phyloP scores from a whole-genome alignment of 2,113 vertebrate species.

The Macroglossus sobrinus region DNA sequence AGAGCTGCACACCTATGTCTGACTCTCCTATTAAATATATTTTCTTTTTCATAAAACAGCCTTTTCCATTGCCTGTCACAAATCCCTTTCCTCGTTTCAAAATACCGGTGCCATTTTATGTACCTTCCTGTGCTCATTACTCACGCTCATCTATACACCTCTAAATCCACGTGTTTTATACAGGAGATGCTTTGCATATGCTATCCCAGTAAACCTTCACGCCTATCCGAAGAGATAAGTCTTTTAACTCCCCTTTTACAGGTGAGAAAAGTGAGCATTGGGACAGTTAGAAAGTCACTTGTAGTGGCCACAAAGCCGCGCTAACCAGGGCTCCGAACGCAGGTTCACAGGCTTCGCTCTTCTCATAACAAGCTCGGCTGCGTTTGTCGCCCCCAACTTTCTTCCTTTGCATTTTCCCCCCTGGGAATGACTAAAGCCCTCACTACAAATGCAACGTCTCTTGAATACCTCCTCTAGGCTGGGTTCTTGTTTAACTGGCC shows the following conservation, averaged over 20 bases:
- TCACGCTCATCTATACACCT: not conserved
- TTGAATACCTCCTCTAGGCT: not conserved
- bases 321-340: not conserved
- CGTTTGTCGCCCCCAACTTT: not conserved
- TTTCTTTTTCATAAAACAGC: not conserved
- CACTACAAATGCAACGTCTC: not conserved
- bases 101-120: not conserved
- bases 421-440: not conserved
- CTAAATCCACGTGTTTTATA: not conserved
- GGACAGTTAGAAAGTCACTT: not conserved
- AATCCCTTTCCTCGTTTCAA: not conserved
- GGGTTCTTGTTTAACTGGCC: not conserved
- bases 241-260: not conserved
- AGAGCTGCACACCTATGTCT: not conserved
- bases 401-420: not conserved
- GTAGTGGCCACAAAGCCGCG: not conserved
- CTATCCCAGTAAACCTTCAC: not conserved
- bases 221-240: not conserved
- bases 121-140: not conserved
- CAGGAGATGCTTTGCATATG: not conserved
- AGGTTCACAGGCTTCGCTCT: not conserved
- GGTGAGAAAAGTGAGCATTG: not conserved
- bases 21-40: not conserved
- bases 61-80: not conserved
- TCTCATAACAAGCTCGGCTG: not conserved